Evolutionary conservation across 2,797 vertebrate genomes (phyloP).

Genomic region (Leptodactylus fallax): DNA sequence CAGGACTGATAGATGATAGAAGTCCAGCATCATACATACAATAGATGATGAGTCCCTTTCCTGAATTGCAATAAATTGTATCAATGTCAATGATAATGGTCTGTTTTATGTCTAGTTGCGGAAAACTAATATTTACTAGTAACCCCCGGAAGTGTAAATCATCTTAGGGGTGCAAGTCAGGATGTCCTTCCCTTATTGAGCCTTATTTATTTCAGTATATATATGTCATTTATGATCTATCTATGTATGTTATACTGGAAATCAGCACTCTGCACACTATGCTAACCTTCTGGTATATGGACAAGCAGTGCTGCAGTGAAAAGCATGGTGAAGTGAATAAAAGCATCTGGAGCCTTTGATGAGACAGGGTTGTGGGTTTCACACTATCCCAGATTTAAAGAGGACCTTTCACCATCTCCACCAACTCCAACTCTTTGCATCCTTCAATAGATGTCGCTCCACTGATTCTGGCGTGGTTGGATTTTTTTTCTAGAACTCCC

Average conservation of each 20-base stretch:
- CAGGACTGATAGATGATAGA: not conserved
- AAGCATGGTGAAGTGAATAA: not conserved
- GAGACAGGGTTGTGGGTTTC: too few relatives aligned
- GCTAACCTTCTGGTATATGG: not conserved
- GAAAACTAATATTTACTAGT: too few relatives aligned
- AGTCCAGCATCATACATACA: not conserved
- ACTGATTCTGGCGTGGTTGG: too few relatives aligned
- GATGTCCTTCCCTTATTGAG: not conserved
- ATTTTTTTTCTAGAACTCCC: too few relatives aligned
- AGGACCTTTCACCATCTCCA: too few relatives aligned
- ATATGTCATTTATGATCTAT: not conserved
- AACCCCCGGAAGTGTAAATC: too few relatives aligned
- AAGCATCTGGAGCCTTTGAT: not conserved
- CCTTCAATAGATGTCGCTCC: too few relatives aligned
- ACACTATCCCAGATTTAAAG: too few relatives aligned
- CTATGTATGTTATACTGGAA: too few relatives aligned
- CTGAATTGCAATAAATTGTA: not conserved
- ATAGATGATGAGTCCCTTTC: not conserved
- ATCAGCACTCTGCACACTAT: too few relatives aligned
- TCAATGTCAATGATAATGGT: not conserved
- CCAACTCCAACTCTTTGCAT: too few relatives aligned
- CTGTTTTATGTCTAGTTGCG: too few relatives aligned
- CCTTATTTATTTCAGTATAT: not conserved
- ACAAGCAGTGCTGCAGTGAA: not conserved
- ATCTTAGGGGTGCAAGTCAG: not conserved